Evolutionary conservation across 2,113 vertebrate species (phyloP).

Genomic region (Pristiophorus japonicus): DNA sequence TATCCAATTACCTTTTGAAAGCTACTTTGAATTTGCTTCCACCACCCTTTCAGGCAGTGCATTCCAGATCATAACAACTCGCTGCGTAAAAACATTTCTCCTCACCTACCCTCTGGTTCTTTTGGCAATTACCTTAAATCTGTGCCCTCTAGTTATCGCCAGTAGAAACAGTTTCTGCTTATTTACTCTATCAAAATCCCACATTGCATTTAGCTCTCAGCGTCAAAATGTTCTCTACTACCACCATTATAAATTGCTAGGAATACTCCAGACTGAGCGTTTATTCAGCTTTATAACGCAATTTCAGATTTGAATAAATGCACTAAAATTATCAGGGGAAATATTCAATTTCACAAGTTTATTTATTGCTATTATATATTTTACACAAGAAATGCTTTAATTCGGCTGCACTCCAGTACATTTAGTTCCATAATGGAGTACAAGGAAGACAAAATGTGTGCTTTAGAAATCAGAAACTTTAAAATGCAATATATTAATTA

Average conservation of each 20-base stretch:
- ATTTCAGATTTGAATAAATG: not conserved
- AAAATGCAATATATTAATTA: not conserved
- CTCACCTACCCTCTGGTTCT: not conserved
- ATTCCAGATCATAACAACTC: not conserved
- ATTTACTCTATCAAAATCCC: not conserved
- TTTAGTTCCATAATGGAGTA: not conserved
- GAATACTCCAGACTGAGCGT: not conserved
- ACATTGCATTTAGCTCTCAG: not conserved
- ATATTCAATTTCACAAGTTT: not conserved
- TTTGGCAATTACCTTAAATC: not conserved
- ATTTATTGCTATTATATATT: not conserved
- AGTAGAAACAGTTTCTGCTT: not conserved
- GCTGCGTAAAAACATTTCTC: not conserved
- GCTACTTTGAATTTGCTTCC: not conserved
- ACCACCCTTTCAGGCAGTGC: not conserved
- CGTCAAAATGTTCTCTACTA: not conserved
- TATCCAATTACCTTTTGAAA: not conserved
- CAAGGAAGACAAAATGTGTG: not conserved
- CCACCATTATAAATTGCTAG: not conserved
- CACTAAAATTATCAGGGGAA: not conserved
- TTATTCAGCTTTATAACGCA: not conserved
- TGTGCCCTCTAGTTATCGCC: not conserved
- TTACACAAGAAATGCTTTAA: not conserved
- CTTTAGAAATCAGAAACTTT: not conserved
- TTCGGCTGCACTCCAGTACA: not conserved